Conservation (phyloP, 2,113 vertebrate genomes). For the Galeopterus variegatus region DNA sequence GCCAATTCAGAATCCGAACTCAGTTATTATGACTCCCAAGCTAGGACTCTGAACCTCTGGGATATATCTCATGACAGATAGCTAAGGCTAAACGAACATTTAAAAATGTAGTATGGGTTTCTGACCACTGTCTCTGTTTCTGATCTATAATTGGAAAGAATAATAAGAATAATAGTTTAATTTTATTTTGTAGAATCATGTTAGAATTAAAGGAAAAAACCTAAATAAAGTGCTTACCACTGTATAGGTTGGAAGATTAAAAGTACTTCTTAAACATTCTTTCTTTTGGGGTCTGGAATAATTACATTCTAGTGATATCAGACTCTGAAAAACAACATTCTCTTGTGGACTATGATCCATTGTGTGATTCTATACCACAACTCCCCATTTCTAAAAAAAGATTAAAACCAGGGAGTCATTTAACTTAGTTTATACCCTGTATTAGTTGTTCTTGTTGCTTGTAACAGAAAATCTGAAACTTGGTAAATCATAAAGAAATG, state of each 20-base stretch:
- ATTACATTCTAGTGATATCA: not conserved
- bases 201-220: not conserved
- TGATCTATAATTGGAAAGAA: not conserved
- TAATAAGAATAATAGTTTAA: not conserved
- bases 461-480: too few relatives aligned
- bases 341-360: not conserved
- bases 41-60: not conserved
- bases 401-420: not conserved
- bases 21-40: not conserved
- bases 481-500: too few relatives aligned
- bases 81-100: not conserved
- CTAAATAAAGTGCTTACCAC: not conserved
- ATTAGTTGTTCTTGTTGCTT: too few relatives aligned
- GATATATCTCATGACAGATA: not conserved
- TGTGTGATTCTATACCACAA: not conserved
- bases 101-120: not conserved
- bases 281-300: not conserved
- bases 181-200: not conserved
- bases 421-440: too few relatives aligned
- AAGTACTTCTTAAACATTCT: not conserved
- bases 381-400: too few relatives aligned
- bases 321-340: too few relatives aligned
- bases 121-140: too few relatives aligned
- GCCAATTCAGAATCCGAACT: not conserved
- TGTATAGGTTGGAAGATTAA: not conserved